A percentile compares a stretch with the other conserved stretches of the same genome.
These are phyloP conservation scores for Lontra canadensis DNA, from an alignment of 2,113 vertebrate genomes.

Conservation along the genomic window DNA sequence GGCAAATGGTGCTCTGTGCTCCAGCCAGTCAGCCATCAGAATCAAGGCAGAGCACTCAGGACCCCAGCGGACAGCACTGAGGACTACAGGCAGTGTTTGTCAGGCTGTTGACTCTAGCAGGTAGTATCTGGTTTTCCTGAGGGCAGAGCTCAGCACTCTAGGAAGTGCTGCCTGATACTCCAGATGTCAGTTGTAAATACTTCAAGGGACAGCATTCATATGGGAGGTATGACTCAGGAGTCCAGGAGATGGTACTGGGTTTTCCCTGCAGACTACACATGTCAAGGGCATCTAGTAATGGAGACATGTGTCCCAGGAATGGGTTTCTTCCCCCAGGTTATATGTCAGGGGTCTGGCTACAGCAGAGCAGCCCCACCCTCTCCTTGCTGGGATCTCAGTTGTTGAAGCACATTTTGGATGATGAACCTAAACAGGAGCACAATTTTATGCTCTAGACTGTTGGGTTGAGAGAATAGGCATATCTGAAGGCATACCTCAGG, in stretches of 20 bases:
- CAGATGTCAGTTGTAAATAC: background rate
- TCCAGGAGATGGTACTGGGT: no score
- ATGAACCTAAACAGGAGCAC: background rate
- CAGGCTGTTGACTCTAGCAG: background rate
- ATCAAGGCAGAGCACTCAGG: background rate
- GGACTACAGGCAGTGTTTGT: background rate
- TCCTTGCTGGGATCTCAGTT: background rate
- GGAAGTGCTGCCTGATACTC: background rate
- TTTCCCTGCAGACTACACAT: rapidly evolving
- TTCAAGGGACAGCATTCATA: background rate
- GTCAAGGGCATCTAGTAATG: background rate
- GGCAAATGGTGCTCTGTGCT: background rate
- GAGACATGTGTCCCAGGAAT: background rate
- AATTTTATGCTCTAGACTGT: background rate
- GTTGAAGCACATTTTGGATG: background rate
- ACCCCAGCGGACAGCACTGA: background rate
- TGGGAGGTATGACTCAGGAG: background rate
- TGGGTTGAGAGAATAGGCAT: background rate
- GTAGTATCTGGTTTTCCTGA: background rate
- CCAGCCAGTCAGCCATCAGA: no score
- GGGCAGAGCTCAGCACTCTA: background rate
- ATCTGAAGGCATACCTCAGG: background rate
- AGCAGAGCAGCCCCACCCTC: background rate
- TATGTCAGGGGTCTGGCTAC: background rate
- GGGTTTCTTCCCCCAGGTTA: background rate